phyloP scores from a whole-genome alignment of 1,140 invertebrate genomes.

The Micrasema longulum region DNA sequence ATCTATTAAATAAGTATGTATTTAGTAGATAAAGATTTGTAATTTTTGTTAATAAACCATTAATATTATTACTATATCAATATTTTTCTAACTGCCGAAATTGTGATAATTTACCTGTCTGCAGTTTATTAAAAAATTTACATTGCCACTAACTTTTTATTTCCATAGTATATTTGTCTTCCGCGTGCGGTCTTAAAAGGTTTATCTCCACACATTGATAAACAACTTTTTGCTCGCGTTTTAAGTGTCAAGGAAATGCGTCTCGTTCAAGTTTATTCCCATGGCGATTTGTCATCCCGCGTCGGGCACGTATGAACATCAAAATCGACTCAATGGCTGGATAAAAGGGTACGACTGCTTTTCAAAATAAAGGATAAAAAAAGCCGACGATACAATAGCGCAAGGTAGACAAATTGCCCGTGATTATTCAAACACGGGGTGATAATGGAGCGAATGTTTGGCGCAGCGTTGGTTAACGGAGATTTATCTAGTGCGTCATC shows the following conservation, averaged over 20 bases:
- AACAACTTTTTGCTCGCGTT: background rate
- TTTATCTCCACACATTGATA: background rate
- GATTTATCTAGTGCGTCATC: conserved; percentile 24
- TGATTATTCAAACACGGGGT: conserved; percentile 48
- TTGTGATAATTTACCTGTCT: too few relatives aligned
- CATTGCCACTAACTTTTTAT: too few relatives aligned
- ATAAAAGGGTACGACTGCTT: conserved; percentile 37
- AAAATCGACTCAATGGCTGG: conserved; percentile 38
- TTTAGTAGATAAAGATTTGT: too few relatives aligned
- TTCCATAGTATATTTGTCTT: too few relatives aligned
- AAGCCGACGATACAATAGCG: conserved; percentile 38
- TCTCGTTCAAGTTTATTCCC: conserved; percentile 33
- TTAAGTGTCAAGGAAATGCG: conserved; percentile 7
- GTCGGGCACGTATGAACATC: conserved; percentile 30
- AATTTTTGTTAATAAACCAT: too few relatives aligned
- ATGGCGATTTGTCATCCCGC: conserved; percentile 37
- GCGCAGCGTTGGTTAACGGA: conserved; percentile 35
- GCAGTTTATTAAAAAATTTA: too few relatives aligned
- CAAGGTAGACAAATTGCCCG: conserved; percentile 47
- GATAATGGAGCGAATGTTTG: conserved; percentile 48
- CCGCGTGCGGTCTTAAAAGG: too few relatives aligned
- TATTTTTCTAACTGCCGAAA: too few relatives aligned
- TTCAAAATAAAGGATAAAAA: conserved; percentile 32
- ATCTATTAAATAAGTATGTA: too few relatives aligned
- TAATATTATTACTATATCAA: too few relatives aligned